Evolutionary conservation across 2,888 invertebrate genomes (phyloP).

Genomic region (Apodemia mormo): DNA sequence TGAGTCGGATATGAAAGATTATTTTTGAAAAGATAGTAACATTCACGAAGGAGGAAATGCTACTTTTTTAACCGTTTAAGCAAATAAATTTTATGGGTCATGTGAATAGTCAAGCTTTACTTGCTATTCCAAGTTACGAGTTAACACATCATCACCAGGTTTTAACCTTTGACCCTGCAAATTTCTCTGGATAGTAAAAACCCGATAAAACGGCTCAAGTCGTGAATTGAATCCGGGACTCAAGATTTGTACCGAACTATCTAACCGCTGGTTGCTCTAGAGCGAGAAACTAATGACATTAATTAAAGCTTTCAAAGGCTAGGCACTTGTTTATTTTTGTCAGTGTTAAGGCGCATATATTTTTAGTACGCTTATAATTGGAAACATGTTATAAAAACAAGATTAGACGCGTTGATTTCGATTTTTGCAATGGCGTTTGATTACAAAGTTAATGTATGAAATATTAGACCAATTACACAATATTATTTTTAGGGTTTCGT

Average conservation of each 20-base stretch:
- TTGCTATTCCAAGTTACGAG: no score
- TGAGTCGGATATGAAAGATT: no score
- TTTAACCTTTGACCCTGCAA: no score
- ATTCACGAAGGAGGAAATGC: no score
- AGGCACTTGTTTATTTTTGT: background rate
- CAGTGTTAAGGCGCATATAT: background rate
- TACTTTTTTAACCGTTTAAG: no score
- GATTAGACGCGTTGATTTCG: constrained; percentile 1
- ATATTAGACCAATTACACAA: background rate
- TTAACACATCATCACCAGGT: no score
- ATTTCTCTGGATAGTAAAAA: no score
- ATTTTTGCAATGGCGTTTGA: background rate
- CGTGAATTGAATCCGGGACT: background rate
- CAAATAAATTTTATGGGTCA: no score
- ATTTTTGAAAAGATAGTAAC: no score
- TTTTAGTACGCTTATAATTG: background rate
- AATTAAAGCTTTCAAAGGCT: background rate
- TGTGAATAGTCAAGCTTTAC: no score
- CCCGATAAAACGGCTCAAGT: no score
- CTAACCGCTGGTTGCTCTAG: no score
- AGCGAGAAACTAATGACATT: background rate
- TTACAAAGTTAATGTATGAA: background rate
- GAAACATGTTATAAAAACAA: background rate
- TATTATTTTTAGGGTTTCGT: background rate
- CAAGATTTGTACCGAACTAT: background rate